Evolutionary conservation across 2,888 invertebrate species (phyloP).

Genomic region (Mimas tiliae): DNA sequence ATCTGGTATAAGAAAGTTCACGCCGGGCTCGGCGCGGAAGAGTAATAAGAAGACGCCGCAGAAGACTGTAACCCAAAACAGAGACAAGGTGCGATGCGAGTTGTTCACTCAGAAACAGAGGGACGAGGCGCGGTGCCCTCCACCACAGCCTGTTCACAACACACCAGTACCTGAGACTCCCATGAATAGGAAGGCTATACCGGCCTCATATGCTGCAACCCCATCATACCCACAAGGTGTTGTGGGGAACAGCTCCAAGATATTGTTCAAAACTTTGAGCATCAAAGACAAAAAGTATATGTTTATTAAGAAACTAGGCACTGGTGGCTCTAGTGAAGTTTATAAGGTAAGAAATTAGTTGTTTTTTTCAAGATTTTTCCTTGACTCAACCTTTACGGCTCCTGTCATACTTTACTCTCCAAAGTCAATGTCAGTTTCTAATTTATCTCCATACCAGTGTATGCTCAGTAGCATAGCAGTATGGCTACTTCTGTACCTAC

Average conservation of each 20-base stretch:
- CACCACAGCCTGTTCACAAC: constrained; percentile 35
- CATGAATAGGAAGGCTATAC: constrained; percentile 58
- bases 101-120: constrained; percentile 59
- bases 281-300: constrained; percentile 91
- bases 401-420: no score
- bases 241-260: constrained; percentile 59
- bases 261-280: constrained; percentile 77
- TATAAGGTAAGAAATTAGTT: constrained; percentile 71
- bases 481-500: no score
- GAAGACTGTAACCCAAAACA: constrained; percentile 54
- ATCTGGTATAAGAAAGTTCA: constrained; percentile 68
- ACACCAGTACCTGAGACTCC: constrained; percentile 65
- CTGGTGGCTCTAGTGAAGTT: constrained; percentile 96
- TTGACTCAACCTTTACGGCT: no score
- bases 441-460: no score
- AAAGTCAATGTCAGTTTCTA: no score
- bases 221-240: constrained; percentile 75
- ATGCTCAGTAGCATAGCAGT: no score
- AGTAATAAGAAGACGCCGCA: constrained; percentile 65
- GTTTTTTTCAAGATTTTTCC: no score
- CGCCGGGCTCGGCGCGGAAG: constrained; percentile 63
- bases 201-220: constrained; percentile 65
- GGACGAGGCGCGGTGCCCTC: constrained; percentile 44
- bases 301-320: constrained; percentile 90
- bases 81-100: constrained; percentile 72